Percentiles rank a stretch among this genome's conserved stretches.
Evolutionary conservation across 2,113 vertebrate species (phyloP).

Genomic region (Python bivittatus): DNA sequence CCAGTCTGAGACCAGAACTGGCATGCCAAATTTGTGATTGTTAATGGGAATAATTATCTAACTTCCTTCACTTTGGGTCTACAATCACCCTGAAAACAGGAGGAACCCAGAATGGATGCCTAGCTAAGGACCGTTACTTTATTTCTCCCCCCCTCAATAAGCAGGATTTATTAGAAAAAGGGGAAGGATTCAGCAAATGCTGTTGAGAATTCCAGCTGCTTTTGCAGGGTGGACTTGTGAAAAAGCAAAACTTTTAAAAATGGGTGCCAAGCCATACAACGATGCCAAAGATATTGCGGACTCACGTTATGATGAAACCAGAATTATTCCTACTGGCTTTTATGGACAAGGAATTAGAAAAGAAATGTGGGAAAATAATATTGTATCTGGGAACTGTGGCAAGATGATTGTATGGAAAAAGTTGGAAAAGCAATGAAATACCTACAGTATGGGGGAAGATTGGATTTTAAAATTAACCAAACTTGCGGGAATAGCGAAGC

Average conservation of each 20-base stretch:
- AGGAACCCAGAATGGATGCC: neutral
- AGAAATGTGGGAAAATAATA: neutral
- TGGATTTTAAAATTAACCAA: no score
- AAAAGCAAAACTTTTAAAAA: neutral
- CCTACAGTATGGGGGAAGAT: no score
- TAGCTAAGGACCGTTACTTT: neutral
- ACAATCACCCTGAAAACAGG: neutral
- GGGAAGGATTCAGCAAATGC: neutral
- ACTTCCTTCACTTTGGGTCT: neutral
- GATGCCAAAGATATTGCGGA: neutral
- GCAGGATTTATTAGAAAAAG: neutral
- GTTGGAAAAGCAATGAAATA: no score
- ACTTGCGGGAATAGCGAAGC: no score
- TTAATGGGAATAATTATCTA: fast-evolving
- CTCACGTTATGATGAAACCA: neutral
- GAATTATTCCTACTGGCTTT: neutral
- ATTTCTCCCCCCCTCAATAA: fast-evolving
- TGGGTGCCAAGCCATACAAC: neutral
- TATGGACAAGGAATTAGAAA: neutral
- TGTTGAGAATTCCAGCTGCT: neutral
- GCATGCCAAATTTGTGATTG: fast-evolving
- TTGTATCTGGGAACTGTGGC: neutral
- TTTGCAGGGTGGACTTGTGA: no score
- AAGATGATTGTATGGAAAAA: no score
- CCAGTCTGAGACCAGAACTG: neutral